phyloP scores from a whole-genome alignment of 2,797 vertebrate genomes.

The Picus viridis region DNA sequence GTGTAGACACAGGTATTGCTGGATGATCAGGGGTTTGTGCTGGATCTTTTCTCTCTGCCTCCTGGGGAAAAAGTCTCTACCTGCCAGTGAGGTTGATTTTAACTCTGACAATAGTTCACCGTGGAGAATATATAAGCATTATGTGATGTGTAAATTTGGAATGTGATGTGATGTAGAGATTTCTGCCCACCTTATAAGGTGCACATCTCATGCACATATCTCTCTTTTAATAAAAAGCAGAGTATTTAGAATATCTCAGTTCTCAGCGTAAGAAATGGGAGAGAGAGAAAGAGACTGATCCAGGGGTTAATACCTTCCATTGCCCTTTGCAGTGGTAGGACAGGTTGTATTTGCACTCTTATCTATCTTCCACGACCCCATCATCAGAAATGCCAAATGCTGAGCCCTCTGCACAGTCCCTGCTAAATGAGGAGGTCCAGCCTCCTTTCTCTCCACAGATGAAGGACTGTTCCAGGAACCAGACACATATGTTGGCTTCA shows the following conservation, averaged over 20 bases:
- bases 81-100: neutral
- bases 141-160: neutral
- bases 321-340: neutral
- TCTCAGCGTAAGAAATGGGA: neutral
- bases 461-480: neutral
- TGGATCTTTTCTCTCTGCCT: slow-evolving; percentile 6
- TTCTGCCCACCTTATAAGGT: neutral
- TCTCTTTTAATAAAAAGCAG: neutral
- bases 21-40: neutral
- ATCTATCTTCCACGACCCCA: neutral
- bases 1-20: neutral
- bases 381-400: neutral
- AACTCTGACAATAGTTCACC: neutral
- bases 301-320: neutral
- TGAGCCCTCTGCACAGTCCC: neutral
- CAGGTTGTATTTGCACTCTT: neutral
- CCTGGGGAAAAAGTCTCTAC: neutral
- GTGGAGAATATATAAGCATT: neutral
- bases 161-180: neutral
- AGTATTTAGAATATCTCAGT: neutral
- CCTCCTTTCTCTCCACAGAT: neutral
- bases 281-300: neutral
- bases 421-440: neutral
- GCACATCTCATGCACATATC: neutral
- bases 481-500: neutral